These are phyloP conservation scores for Labrus mixtus DNA, from an alignment of 2,113 vertebrate genomes.

Conservation along the genomic window DNA sequence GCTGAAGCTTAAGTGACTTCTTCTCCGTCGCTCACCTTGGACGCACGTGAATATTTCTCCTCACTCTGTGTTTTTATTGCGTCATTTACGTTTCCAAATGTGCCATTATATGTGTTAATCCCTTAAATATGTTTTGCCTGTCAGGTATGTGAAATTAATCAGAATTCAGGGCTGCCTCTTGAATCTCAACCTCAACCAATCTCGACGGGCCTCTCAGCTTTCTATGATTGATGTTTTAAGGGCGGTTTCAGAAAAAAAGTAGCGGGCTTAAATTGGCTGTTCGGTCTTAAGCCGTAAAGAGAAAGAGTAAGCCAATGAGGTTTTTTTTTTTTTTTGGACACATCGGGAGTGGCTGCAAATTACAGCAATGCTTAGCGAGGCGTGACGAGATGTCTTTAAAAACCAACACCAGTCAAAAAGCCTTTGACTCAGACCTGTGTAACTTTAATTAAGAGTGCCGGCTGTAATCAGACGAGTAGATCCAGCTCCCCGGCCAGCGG, in stretches of 20 bases:
- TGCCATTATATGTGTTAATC: constrained; percentile 68
- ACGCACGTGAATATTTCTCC: constrained; percentile 34
- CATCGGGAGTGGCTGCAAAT: constrained; percentile 76
- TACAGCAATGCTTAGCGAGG: constrained; percentile 77
- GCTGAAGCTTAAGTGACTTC: constrained; percentile 23
- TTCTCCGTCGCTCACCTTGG: constrained; percentile 40
- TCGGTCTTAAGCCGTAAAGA: constrained; percentile 55
- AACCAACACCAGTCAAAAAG: constrained; percentile 77
- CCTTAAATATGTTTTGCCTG: constrained; percentile 66
- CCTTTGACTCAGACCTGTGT: constrained; percentile 78
- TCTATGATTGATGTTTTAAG: constrained; percentile 76
- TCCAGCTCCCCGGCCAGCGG: constrained; percentile 67
- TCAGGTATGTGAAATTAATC: constrained; percentile 74
- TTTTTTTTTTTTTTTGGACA: constrained; percentile 65
- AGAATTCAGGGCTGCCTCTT: constrained; percentile 57
- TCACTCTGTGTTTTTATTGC: constrained; percentile 60
- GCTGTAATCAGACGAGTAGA: constrained; percentile 76
- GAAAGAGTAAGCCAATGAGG: constrained; percentile 41
- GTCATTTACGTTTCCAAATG: constrained; percentile 70
- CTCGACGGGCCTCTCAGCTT: constrained; percentile 61
- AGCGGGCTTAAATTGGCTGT: constrained; percentile 74
- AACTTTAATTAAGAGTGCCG: constrained; percentile 79
- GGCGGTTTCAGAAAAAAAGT: constrained; percentile 72
- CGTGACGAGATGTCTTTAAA: constrained; percentile 80
- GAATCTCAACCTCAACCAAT: constrained; percentile 62